Conservation (phyloP, 2,888 invertebrate genomes). For the Hedya salicella region DNA sequence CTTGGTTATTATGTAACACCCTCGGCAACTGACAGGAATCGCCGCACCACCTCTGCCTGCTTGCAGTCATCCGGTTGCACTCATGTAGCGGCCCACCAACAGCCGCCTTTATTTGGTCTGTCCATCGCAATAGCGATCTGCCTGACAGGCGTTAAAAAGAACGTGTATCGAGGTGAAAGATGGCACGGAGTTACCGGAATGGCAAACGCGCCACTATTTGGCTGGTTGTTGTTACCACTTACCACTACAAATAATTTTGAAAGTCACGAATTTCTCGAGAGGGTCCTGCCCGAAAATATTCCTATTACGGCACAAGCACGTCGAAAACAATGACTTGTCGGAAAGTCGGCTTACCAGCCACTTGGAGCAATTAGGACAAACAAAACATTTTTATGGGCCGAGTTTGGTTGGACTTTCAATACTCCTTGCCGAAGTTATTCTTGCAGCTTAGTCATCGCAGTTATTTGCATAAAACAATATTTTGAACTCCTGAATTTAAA, state of each 20-base stretch:
- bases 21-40: too few relatives aligned
- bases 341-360: conserved; percentile 78
- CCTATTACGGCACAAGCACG: conserved; percentile 71
- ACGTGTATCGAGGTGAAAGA: neutral
- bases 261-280: conserved; percentile 73
- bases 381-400: conserved; percentile 81
- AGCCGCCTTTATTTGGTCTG: too few relatives aligned
- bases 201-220: conserved; percentile 56
- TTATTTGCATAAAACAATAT: conserved; percentile 68
- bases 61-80: too few relatives aligned
- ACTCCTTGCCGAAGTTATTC: conserved; percentile 45
- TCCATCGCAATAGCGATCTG: too few relatives aligned
- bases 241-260: conserved; percentile 61
- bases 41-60: too few relatives aligned
- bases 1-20: too few relatives aligned
- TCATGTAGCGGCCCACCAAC: too few relatives aligned
- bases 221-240: conserved; percentile 57
- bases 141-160: too few relatives aligned
- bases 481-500: conserved; percentile 50
- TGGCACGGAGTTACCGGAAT: conserved; percentile 26
- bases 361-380: conserved; percentile 82
- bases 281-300: conserved; percentile 74
- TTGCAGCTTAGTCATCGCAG: conserved; percentile 60
- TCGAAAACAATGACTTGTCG: conserved; percentile 82
- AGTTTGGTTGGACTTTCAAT: conserved; percentile 51